These are phyloP conservation scores for Alauda arvensis DNA, from an alignment of 2,797 vertebrate genomes.

Conservation along the genomic window DNA sequence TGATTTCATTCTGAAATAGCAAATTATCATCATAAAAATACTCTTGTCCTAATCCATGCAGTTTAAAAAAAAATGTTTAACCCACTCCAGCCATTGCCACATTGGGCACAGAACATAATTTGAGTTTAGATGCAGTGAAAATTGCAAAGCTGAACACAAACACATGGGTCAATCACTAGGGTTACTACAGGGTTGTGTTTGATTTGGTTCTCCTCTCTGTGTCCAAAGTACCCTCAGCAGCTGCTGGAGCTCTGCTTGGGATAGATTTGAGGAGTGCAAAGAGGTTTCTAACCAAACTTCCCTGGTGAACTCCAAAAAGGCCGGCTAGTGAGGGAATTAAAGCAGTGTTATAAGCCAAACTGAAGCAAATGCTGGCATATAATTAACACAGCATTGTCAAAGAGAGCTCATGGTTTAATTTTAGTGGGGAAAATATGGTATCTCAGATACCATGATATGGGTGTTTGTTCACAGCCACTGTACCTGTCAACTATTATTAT, in stretches of 20 bases:
- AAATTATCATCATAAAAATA: neutral
- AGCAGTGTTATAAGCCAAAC: slow-evolving; percentile 4
- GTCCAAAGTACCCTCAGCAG: neutral
- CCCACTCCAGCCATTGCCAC: neutral
- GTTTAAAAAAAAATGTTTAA: neutral
- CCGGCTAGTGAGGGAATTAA: neutral
- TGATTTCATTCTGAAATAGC: neutral
- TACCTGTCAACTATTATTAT: slow-evolving; percentile 57
- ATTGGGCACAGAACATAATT: neutral
- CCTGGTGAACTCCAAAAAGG: neutral
- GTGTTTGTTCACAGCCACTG: slow-evolving; percentile 56
- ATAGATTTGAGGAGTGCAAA: neutral
- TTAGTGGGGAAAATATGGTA: slow-evolving; percentile 59
- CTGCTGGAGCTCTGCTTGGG: neutral
- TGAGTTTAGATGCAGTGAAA: neutral
- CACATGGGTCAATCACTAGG: neutral
- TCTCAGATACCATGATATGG: slow-evolving; percentile 52
- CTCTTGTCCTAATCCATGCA: neutral
- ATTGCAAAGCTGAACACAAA: neutral
- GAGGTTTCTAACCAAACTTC: neutral
- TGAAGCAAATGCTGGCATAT: neutral
- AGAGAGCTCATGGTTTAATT: slow-evolving; percentile 52
- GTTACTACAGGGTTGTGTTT: neutral
- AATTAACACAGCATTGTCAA: slow-evolving; percentile 44
- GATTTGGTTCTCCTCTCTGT: neutral